These are phyloP conservation scores for Scomber scombrus DNA, from an alignment of 2,113 vertebrate genomes.

Conservation along the genomic window DNA sequence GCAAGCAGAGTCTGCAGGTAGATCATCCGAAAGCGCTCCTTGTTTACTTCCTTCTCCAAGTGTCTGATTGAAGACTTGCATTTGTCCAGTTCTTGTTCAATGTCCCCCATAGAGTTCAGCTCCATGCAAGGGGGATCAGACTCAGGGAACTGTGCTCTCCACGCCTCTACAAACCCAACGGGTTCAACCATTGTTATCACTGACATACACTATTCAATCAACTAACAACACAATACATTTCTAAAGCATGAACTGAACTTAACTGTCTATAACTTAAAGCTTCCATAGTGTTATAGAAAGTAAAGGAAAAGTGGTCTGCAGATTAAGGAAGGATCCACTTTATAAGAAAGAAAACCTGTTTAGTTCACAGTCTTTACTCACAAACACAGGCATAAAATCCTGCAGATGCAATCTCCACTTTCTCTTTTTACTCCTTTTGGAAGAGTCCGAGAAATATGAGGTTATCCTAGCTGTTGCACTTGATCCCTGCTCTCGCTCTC, in stretches of 20 bases:
- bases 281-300: slow-evolving; percentile 46
- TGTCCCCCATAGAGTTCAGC: slow-evolving; percentile 91
- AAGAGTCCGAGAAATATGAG: background rate
- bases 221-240: slow-evolving; percentile 24
- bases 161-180: slow-evolving; percentile 96
- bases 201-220: slow-evolving; percentile 41
- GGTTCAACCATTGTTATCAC: slow-evolving; percentile 93
- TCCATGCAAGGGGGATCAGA: slow-evolving; percentile 97
- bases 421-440: background rate
- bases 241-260: slow-evolving; percentile 16
- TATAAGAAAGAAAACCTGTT: slow-evolving; percentile 1
- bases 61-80: slow-evolving; percentile 94
- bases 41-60: slow-evolving; percentile 97
- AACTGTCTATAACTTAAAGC: slow-evolving; percentile 3
- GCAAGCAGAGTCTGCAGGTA: slow-evolving; percentile 98
- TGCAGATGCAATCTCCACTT: background rate
- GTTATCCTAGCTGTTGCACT: background rate
- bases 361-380: slow-evolving; percentile 46
- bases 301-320: background rate
- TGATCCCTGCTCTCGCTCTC: background rate
- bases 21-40: slow-evolving; percentile 99
- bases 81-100: slow-evolving; percentile 95
- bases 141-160: slow-evolving; percentile 97
- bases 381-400: slow-evolving; percentile 31
- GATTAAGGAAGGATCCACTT: slow-evolving; percentile 24